A percentile compares a stretch with the other conserved stretches of the same genome.
Conservation (phyloP, 2,797 vertebrate genomes). For the Morelia viridis region DNA sequence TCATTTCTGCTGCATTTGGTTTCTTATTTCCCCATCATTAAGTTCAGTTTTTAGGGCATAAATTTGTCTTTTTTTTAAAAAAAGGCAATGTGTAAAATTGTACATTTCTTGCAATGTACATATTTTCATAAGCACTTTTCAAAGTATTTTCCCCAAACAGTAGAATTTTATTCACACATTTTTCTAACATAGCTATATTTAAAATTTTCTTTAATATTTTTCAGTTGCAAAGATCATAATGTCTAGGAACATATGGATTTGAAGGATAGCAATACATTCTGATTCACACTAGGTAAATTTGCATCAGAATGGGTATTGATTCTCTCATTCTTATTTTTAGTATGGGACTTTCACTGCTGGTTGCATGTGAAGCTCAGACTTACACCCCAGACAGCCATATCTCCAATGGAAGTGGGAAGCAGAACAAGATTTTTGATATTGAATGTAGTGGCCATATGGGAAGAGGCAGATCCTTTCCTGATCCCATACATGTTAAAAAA, state of each 20-base stretch:
- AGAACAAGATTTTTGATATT: neutral
- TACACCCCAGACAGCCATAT: neutral
- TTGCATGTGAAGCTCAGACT: neutral
- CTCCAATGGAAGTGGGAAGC: neutral
- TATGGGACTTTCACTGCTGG: neutral
- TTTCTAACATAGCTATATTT: neutral
- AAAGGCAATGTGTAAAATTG: neutral
- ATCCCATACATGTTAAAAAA: neutral
- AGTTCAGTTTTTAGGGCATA: neutral
- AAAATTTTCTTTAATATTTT: neutral
- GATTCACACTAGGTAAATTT: neutral
- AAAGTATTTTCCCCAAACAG: neutral
- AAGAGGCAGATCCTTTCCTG: neutral
- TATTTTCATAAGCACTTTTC: neutral
- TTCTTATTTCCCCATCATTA: neutral
- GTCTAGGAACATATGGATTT: neutral
- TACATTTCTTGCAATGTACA: neutral
- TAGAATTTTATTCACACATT: neutral
- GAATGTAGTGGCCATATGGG: neutral
- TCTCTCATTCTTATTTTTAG: neutral
- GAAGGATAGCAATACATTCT: neutral
- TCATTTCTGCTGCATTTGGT: neutral
- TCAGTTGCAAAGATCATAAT: neutral
- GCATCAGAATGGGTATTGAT: neutral
- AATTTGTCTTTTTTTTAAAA: neutral